Evolutionary conservation across 2,888 invertebrate genomes (phyloP).

Genomic region (Leucoma salicis): DNA sequence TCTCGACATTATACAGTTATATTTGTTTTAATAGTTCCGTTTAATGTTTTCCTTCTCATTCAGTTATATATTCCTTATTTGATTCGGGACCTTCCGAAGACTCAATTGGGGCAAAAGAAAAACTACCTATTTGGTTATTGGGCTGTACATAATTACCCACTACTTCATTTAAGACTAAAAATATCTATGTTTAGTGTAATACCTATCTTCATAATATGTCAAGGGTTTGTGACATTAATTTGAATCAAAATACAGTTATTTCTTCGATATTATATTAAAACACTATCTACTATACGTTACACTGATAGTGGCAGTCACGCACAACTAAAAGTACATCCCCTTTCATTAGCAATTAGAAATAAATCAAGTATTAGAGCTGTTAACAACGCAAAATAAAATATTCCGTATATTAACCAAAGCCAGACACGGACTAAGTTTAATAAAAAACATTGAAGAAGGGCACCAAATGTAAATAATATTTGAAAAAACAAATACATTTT

Average conservation of each 20-base stretch:
- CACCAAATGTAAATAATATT: conserved; percentile 75
- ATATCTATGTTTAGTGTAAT: no score
- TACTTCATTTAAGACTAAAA: no score
- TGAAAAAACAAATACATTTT: conserved; percentile 78
- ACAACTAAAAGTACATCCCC: conserved; percentile 76
- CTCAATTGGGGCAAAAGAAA: no score
- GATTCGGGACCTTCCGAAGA: no score
- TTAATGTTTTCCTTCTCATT: no score
- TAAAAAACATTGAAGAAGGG: conserved; percentile 72
- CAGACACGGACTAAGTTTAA: conserved; percentile 64
- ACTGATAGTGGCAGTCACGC: not conserved
- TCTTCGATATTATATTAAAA: conserved; percentile 21
- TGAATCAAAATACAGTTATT: conserved; percentile 27
- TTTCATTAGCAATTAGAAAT: conserved; percentile 72
- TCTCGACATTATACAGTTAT: no score
- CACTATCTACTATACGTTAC: conserved; percentile 25
- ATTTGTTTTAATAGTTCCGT: no score
- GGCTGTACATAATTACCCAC: no score
- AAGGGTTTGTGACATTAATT: no score
- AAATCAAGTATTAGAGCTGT: conserved; percentile 64
- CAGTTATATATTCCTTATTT: no score
- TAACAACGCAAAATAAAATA: conserved; percentile 66
- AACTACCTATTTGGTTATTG: no score
- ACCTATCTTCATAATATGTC: no score
- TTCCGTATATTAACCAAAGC: conserved; percentile 70